phyloP scores from a whole-genome alignment of 1,140 invertebrate genomes.

The Drosophila sucinea region DNA sequence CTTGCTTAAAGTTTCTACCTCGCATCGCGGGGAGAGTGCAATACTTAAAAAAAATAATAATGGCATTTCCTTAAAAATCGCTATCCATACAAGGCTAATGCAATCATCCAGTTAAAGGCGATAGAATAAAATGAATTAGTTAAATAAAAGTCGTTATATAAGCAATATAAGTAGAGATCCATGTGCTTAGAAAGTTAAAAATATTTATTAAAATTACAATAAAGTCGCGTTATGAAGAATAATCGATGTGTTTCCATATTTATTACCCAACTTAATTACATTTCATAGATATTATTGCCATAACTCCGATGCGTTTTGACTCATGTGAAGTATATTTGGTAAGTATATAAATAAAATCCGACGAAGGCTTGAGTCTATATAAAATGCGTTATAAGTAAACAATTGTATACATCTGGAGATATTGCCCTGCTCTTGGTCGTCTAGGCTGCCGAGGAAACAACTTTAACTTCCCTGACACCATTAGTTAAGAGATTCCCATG shows the following conservation, averaged over 20 bases:
- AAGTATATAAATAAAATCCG: too few species aligned
- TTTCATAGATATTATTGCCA: too few species aligned
- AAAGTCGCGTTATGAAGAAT: slow-evolving; percentile 74
- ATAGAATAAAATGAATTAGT: slow-evolving; percentile 69
- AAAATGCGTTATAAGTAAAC: too few species aligned
- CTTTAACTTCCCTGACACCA: too few species aligned
- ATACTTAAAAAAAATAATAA: slow-evolving; percentile 30
- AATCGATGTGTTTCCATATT: slow-evolving; percentile 18
- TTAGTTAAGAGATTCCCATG: too few species aligned
- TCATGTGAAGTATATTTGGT: too few species aligned
- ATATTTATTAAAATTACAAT: slow-evolving; percentile 78
- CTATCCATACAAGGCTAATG: slow-evolving; percentile 47
- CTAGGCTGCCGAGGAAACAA: too few species aligned
- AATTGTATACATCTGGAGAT: too few species aligned
- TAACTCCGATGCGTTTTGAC: too few species aligned
- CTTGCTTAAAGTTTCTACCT: slow-evolving; percentile 30
- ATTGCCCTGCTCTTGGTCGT: too few species aligned
- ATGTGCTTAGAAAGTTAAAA: slow-evolving; percentile 78
- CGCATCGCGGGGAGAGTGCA: slow-evolving; percentile 39
- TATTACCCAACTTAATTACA: too few species aligned
- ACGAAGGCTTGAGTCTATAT: too few species aligned
- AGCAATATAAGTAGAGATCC: slow-evolving; percentile 80
- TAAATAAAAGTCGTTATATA: slow-evolving; percentile 72
- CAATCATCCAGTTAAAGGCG: slow-evolving; percentile 58
- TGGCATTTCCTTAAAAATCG: slow-evolving; percentile 45